Evolutionary conservation across 1,140 invertebrate genomes (phyloP), one percentile per base, ranked within the genome.

Genomic region (Pogonomyrmex barbatus): DNA sequence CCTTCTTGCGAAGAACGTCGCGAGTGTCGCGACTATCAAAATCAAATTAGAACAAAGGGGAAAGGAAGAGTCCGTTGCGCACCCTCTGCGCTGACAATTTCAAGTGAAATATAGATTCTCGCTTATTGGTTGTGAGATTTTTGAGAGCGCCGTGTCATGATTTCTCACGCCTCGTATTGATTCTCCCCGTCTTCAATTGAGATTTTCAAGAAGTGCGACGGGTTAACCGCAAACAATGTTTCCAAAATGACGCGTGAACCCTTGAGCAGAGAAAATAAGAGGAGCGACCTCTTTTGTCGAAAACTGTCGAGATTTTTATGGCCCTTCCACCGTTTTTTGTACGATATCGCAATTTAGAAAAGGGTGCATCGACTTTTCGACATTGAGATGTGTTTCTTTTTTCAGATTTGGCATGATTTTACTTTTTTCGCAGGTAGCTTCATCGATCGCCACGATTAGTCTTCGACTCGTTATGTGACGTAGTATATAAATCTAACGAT

Each of bases 201-300:
- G 84, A 88, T 71, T 86, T 84, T 71, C 73, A 58, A 87, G 62
- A 70, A 77, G 76, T 24, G 30, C 77, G 76, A 91, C 68, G 91
- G 92, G 92, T 91, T 92, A 92, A 92, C 92, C 92, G 91, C 91
- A 92, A 83, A 94, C 90, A 93, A 93, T 93, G 42, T 68, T 33
- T 33, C 17, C 67, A 76, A 82, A 77, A 75, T 56, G 88, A 88
- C 45, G 71, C 30, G 81, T 52, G 79, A 87, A 47, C 89, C 81
- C 83, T 78, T 56, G 85, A 70, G 24, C 14, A 54, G n/a, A 62
- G 71, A 88, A 83, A 76, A 68, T 73, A 81, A 88, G 85, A 92
- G 84, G 78, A 76, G 60, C 86, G 45, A 58, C 67, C 58, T 79
- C 42, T 54, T 52, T 68, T 76, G 24, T 24, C 24, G 42, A 24